phyloP scores from a whole-genome alignment of 2,797 vertebrate species.

The Sus cebifrons region DNA sequence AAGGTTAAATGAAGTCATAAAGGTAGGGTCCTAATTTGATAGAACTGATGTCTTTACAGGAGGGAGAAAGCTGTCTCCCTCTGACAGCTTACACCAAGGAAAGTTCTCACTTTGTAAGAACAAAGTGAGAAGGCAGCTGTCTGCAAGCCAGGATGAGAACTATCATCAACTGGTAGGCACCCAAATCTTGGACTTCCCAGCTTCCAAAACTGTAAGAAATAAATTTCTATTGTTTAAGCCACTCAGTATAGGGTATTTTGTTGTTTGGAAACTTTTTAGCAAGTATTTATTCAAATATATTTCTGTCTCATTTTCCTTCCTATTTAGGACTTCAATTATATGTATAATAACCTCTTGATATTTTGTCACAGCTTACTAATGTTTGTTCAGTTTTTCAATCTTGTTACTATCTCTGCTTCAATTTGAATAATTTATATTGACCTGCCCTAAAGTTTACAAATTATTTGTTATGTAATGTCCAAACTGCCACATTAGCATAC shows the following conservation, averaged over 20 bases:
- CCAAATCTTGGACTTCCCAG: neutral
- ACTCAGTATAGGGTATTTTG: neutral
- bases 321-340: neutral
- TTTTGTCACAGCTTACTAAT: neutral
- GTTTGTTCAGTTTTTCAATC: neutral
- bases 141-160: neutral
- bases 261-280: neutral
- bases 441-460: neutral
- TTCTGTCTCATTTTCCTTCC: neutral
- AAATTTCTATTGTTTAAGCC: neutral
- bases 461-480: neutral
- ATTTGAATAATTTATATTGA: neutral
- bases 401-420: neutral
- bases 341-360: neutral
- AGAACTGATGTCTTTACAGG: neutral
- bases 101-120: neutral
- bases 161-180: neutral
- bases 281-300: conserved; percentile 1
- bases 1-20: neutral
- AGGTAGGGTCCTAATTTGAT: neutral
- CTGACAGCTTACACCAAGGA: neutral
- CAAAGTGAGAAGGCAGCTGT: neutral
- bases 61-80: neutral
- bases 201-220: neutral
- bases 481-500: neutral